phyloP scores from a whole-genome alignment of 2,888 invertebrate species.

The Folsomia manolachei region DNA sequence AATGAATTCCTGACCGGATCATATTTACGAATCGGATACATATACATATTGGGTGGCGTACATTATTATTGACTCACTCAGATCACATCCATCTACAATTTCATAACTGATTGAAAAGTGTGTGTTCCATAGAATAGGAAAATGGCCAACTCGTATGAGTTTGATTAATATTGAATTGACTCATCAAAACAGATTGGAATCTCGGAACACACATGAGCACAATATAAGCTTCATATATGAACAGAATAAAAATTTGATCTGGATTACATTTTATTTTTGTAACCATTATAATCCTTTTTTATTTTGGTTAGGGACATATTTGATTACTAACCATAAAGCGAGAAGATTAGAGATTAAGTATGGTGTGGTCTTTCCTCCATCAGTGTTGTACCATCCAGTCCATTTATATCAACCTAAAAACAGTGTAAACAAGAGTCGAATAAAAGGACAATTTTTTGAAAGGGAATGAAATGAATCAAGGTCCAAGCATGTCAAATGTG shows the following conservation, averaged over 20 bases:
- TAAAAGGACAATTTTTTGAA: too few species aligned
- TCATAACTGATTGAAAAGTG: neutral
- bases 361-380: too few species aligned
- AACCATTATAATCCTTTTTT: neutral
- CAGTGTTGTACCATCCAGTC: too few species aligned
- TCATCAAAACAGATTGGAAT: neutral
- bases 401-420: too few species aligned
- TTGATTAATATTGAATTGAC: neutral
- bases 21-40: neutral
- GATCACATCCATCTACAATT: neutral
- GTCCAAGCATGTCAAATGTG: too few species aligned
- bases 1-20: conserved; percentile 5
- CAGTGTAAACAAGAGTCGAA: too few species aligned
- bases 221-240: neutral
- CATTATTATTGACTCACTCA: neutral
- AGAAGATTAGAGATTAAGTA: neutral
- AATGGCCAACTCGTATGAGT: neutral
- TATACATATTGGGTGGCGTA: neutral
- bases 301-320: neutral
- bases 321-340: neutral
- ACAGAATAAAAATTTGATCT: too few species aligned
- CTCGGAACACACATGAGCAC: neutral
- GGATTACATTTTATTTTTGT: neutral
- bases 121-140: too few species aligned
- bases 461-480: too few species aligned